These are phyloP conservation scores for Notiomystis cincta DNA, from an alignment of 2,113 vertebrate genomes.

Conservation along the genomic window DNA sequence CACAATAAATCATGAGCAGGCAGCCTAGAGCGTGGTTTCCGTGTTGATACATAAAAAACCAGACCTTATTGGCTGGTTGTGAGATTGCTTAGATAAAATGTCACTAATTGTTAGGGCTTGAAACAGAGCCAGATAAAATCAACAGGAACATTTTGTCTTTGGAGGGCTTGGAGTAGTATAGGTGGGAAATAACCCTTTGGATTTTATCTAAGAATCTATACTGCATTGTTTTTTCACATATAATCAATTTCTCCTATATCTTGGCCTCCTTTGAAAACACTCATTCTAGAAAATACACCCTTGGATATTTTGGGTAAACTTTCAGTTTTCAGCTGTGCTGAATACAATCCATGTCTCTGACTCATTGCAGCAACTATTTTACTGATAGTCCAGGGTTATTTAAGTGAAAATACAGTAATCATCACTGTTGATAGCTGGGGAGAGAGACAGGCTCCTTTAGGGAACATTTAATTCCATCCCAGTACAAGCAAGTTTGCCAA, in stretches of 20 bases:
- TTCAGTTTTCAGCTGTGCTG: not conserved
- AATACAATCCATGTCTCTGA: not conserved
- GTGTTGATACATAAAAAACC: not conserved
- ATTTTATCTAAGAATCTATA: not conserved
- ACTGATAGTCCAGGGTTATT: not conserved
- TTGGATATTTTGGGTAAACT: not conserved
- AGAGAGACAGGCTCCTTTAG: not conserved
- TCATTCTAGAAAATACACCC: not conserved
- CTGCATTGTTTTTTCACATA: not conserved
- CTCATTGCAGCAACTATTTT: not conserved
- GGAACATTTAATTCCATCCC: not conserved
- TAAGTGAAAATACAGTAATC: not conserved
- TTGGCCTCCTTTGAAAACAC: not conserved
- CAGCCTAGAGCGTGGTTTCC: not conserved
- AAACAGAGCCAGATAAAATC: not conserved
- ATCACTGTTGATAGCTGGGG: not conserved
- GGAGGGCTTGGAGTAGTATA: not conserved
- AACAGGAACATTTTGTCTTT: not conserved
- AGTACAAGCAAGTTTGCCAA: not conserved
- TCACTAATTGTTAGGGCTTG: not conserved
- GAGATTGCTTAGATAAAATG: constrained; percentile 6
- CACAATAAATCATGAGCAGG: not conserved
- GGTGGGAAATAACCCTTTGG: not conserved
- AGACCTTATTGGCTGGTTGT: not conserved
- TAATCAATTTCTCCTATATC: not conserved